phyloP scores from a whole-genome alignment of 2,113 vertebrate genomes.

The Geococcyx californianus region DNA sequence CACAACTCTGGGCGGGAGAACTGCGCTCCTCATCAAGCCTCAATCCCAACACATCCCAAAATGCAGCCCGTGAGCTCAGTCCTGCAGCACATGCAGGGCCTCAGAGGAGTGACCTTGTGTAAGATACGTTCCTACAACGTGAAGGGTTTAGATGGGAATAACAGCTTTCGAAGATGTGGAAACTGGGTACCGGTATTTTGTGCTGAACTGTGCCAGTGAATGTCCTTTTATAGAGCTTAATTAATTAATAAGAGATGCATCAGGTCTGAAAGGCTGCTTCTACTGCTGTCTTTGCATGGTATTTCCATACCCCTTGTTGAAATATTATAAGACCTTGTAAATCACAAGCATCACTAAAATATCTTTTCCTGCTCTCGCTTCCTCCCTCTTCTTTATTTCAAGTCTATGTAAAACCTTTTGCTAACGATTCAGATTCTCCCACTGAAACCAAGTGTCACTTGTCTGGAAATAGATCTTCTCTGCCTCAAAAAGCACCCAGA shows the following conservation, averaged over 20 bases:
- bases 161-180: not conserved
- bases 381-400: constrained; percentile 14
- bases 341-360: constrained; percentile 8
- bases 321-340: not conserved
- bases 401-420: not conserved
- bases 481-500: not conserved
- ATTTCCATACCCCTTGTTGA: not conserved
- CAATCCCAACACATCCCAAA: not conserved
- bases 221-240: not conserved
- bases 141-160: not conserved
- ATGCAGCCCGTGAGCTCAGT: not conserved
- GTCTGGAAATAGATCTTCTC: constrained; percentile 18
- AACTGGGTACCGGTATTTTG: not conserved
- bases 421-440: constrained; percentile 37
- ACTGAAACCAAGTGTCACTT: constrained; percentile 8
- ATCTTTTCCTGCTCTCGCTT: not conserved
- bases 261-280: not conserved
- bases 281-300: not conserved
- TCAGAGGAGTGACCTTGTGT: accelerated
- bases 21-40: not conserved
- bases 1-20: not conserved
- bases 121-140: not conserved
- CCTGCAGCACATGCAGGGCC: accelerated
- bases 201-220: not conserved
- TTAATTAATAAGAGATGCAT: not conserved